Evolutionary conservation across 2,797 vertebrate species (phyloP), one percentile per base, ranked within the genome.

Genomic region (Coregonus sp.): DNA sequence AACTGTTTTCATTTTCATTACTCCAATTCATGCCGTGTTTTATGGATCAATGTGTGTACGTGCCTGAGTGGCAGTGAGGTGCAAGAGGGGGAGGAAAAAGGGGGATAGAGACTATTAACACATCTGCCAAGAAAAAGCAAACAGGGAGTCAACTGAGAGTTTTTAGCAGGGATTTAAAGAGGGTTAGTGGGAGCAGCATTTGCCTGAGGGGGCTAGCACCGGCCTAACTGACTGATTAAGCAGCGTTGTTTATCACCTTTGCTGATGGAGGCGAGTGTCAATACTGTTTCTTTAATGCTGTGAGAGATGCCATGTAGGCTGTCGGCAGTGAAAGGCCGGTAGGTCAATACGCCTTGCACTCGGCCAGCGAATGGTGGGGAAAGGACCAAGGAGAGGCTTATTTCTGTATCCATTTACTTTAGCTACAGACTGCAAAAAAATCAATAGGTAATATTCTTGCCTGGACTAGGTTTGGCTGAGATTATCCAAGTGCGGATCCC

Each of bases 371-470:
- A 73, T 79, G 47, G 29, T 4, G 15, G 12, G 12, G 20, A 67
- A 59, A 54, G 25, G 11, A 73, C 35, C 35, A 35, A 40, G 33
- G 16, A 33, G 76, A 40, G 25, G 9, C 14, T 75, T 77, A 70
- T 54, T 77, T 72, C 37, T 54, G 16, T 50, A 4, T 66, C 5
- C 9, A 5, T 18, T 66, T 61, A 52, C 66, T 74, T 54, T 71
- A 75, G 70, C 69, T 79, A 56, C 75, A 72, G 73, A 80, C 77
- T 80, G 6, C n/a, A n/a, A 61, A 75, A 71, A 81, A 85, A 86
- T 88, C 80, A 84, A 84, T 82, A 86, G 73, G 74, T 81, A 84
- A 84, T 86, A 82, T 83, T 70, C 76, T 75, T n/a, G n/a, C 14
- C 56, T 59, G 6, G 73, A 59, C 80, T 77, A 63, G 70, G 63